Percentiles rank a stretch among this genome's conserved stretches.
phyloP scores from a whole-genome alignment of 2,888 invertebrate genomes.

The Tortrix viridana region DNA sequence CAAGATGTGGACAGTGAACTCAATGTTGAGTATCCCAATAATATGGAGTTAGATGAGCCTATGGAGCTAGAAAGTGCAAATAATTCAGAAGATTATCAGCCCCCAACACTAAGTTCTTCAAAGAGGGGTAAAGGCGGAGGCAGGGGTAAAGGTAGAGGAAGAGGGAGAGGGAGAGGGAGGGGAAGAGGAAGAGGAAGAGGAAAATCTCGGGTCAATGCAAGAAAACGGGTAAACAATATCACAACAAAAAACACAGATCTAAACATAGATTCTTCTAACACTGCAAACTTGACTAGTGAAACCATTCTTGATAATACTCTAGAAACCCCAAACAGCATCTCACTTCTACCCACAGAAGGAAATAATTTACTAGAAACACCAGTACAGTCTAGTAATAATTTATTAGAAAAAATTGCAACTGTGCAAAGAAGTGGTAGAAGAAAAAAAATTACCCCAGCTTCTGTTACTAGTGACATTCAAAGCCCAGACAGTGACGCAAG shows the following conservation, averaged over 20 bases:
- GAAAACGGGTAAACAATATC: background rate
- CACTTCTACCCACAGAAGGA: background rate
- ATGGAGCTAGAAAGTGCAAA: constrained; percentile 18
- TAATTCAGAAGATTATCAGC: constrained; percentile 20
- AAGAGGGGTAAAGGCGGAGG: constrained; percentile 13
- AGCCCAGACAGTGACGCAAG: constrained; percentile 37
- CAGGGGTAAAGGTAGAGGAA: constrained; percentile 13
- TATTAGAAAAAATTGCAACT: constrained; percentile 7
- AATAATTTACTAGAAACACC: background rate
- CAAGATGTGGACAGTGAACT: constrained; percentile 6
- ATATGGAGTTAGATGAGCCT: constrained; percentile 8
- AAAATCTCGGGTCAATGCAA: constrained; percentile 1
- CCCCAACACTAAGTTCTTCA: background rate
- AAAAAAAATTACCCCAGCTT: constrained; percentile 22
- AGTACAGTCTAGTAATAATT: constrained; percentile 4
- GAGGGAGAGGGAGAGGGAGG: constrained; percentile 22
- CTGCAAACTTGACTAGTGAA: constrained; percentile 4
- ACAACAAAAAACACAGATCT: constrained; percentile 1
- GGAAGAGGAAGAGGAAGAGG: constrained; percentile 17
- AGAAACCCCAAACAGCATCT: background rate
- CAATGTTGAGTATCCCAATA: constrained; percentile 7
- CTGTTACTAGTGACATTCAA: constrained; percentile 2
- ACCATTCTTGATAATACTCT: background rate
- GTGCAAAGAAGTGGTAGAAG: constrained; percentile 31
- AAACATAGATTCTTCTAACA: background rate